Base-by-base conservation (phyloP, 2,113 vertebrate genomes). In the Callopanchax toddi region DNA sequence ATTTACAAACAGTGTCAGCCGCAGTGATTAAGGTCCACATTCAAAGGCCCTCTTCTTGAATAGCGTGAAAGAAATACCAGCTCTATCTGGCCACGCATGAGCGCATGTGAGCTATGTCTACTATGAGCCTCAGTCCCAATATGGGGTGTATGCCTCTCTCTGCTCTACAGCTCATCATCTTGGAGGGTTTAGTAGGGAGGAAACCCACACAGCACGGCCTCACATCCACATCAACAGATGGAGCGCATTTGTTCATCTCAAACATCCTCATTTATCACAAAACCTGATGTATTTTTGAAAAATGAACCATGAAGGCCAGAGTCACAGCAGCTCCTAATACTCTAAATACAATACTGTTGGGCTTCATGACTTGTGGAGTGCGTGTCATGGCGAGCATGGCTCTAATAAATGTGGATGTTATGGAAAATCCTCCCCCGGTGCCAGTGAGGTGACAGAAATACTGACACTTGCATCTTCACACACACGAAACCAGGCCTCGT, bases 51-150 rank as follows among this genome's bases (percentile, higher is more conserved):
- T 73, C 58, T 60, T 79, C 77, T 78, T 89, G 74, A 89, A 85
- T 87, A 86, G 83, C 85, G 81, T 88, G 86, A 90, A 91, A 90
- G 83, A 90, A 90, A 91, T 89, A 85, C 87, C 84, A 86, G 79
- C 82, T 91, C 92, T 91, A 91, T 92, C 85, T 81, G 72, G 89
- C 84, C 84, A 91, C 68, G 91, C 92, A 90, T 91, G 77, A 91
- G 83, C 87, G 91, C 87, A 75, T 84, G 78, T 67, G 77, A 93
- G 93, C 88, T 94, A 95, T 94, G 93, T 72, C 74, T 83, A 89
- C 87, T 86, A 87, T 81, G 76, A 85, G 81, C 87, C 60, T 72
- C 56, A 69, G 78, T 76, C 83, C 72, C 83, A 83, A 83, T 81
- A 76, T 79, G 86, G 82, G 81, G 67, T 76, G 67, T 78, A 71